These are phyloP conservation scores for Acyrthosiphon pisum DNA, from an alignment of 1,140 invertebrate genomes.

Conservation along the genomic window DNA sequence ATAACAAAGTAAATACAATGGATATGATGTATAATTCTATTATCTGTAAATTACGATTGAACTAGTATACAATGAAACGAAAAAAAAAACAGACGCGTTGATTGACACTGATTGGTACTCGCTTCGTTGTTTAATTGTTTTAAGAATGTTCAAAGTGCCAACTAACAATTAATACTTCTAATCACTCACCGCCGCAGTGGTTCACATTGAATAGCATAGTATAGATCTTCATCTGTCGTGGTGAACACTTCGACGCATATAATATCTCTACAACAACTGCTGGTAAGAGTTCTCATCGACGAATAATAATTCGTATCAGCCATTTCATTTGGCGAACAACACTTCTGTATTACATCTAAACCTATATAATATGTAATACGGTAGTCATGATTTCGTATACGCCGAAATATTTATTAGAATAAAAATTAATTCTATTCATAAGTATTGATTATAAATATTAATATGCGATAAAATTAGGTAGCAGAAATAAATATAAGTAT, in stretches of 20 bases:
- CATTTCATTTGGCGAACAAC: neutral
- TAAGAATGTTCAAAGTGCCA: neutral
- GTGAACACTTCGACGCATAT: neutral
- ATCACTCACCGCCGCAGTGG: neutral
- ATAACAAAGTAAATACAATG: no score
- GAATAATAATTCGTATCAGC: neutral
- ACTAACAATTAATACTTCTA: constrained; percentile 28
- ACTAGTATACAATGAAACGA: neutral
- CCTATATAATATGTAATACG: neutral
- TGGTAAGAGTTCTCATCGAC: neutral
- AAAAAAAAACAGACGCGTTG: neutral
- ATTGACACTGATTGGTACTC: constrained; percentile 33
- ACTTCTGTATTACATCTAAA: neutral
- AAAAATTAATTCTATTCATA: neutral
- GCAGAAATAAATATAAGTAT: neutral
- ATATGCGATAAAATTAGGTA: neutral
- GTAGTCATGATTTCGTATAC: neutral
- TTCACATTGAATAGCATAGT: neutral
- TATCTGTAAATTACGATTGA: neutral
- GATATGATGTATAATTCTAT: neutral
- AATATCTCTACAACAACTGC: neutral
- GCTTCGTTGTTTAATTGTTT: neutral
- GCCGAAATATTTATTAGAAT: neutral
- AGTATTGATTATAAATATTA: neutral
- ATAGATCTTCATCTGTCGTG: neutral